Base-by-base conservation (phyloP, 2,113 vertebrate genomes). In the Zapus hudsonius region DNA sequence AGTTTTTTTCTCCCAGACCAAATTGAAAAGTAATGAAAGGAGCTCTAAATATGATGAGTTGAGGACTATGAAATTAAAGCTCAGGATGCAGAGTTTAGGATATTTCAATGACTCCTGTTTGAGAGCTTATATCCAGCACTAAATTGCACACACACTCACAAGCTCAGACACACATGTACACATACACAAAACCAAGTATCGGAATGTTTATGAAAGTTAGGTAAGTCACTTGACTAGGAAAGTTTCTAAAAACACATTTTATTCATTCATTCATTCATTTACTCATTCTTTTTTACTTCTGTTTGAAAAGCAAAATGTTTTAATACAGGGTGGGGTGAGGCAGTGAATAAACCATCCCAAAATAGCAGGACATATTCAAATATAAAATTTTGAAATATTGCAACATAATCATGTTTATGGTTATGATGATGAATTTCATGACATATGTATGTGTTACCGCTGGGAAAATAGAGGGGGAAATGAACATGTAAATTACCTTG, bases 1-100 rank as follows among this genome's bases (percentile, higher is more conserved):
- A 33, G 9, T 67, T 75, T 79, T 89, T 82, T 72, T 67, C 61
- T 11, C 66, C 69, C 25, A 85, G 55, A 79, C 25, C 4, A 5
- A 70, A 42, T 72, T 85, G 63, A 81, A 96, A 91, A 89, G 36
- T 78, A 92, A 91, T 72, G 74, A 69, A 69, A 91, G 59, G 76
- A 92, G 76, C 44, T 90, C 64, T 72, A 92, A 90, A 67, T 38
- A 73, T n/a, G 78, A 63, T 72, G 36, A 12, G 91, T 64, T 47
- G 23, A 52, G 36, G 38, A 12, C 73, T 78, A 72, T 72, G 29
- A 82, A 84, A 70, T 89, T 23, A 73, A 52, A 42, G 74, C 19
- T 87, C 86, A 89, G 63, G 25, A 80, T 64, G 52, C 42, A 42
- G 33, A 16, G 0, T 31, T 38, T 7, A 57, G 73, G 38, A 73